Evolutionary conservation across 2,797 vertebrate genomes (phyloP).

Genomic region (Anomalospiza imberbis): DNA sequence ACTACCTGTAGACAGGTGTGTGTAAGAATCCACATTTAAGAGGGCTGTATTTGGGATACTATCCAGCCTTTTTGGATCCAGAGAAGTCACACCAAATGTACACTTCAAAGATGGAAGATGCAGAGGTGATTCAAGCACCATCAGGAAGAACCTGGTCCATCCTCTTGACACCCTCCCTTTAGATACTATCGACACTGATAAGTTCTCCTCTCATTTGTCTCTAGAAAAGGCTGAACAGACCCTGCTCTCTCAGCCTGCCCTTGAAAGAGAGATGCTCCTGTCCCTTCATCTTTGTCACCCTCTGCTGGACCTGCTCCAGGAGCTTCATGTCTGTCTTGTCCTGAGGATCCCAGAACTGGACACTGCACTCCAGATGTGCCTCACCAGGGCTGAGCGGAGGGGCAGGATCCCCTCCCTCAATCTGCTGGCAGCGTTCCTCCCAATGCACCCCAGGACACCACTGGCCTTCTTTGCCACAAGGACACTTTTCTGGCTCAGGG

Average conservation of each 20-base stretch:
- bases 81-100: background rate
- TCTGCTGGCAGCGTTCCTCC: background rate
- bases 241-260: background rate
- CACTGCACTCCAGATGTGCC: background rate
- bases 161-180: background rate
- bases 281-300: too few relatives aligned
- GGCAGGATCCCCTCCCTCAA: background rate
- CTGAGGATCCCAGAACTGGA: background rate
- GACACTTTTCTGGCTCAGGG: background rate
- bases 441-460: background rate
- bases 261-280: background rate
- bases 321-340: background rate
- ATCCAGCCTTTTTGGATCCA: background rate
- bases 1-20: background rate
- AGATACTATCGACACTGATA: background rate
- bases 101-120: background rate
- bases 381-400: background rate
- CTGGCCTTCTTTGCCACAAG: background rate
- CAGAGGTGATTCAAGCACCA: background rate
- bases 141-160: background rate
- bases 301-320: accelerated
- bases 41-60: background rate
- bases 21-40: background rate
- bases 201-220: background rate
- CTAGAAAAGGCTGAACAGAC: background rate